phyloP scores from a whole-genome alignment of 2,113 vertebrate genomes.

The Vulpes vulpes region DNA sequence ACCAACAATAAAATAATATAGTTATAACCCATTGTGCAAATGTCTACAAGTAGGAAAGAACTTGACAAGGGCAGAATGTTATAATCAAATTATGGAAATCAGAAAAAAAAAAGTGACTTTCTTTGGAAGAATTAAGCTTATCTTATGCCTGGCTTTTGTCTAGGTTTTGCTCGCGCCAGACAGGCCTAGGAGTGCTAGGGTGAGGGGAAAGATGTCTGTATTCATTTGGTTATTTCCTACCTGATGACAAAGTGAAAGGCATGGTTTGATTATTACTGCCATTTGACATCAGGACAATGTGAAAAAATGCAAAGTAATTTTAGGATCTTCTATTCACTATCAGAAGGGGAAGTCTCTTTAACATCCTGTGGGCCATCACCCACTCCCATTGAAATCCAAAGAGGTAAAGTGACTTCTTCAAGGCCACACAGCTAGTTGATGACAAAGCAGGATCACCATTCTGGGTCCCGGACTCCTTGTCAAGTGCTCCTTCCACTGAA shows the following conservation, averaged over 20 bases:
- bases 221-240: conserved; percentile 18
- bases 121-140: conserved; percentile 19
- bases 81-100: conserved; percentile 59
- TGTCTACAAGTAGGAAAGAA: conserved; percentile 30
- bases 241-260: conserved; percentile 9
- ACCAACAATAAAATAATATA: conserved; percentile 65
- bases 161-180: background rate
- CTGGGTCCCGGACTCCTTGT: background rate
- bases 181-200: background rate
- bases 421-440: background rate
- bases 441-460: background rate
- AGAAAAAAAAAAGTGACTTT: background rate
- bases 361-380: background rate
- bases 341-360: background rate
- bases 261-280: conserved; percentile 16
- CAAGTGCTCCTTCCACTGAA: background rate
- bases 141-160: conserved; percentile 20
- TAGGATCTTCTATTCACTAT: background rate
- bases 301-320: conserved; percentile 41
- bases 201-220: background rate
- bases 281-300: background rate
- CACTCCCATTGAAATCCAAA: background rate
- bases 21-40: conserved; percentile 56
- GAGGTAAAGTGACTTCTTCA: background rate
- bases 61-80: conserved; percentile 60